phyloP scores from a whole-genome alignment of 2,888 invertebrate species.

The Incurvaria masculella region DNA sequence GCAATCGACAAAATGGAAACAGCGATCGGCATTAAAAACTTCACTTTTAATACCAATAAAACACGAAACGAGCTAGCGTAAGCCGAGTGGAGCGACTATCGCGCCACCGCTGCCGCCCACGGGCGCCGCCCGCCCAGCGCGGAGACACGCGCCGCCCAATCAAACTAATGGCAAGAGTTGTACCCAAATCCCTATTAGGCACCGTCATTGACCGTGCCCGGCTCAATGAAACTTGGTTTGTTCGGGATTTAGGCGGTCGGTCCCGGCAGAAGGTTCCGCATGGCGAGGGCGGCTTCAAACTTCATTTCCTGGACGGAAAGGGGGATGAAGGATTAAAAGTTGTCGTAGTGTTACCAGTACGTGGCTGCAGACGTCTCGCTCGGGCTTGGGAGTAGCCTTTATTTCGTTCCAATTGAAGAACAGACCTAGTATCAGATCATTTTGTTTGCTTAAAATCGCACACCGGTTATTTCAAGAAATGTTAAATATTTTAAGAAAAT shows the following conservation, averaged over 20 bases:
- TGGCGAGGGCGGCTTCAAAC: slow-evolving; percentile 28
- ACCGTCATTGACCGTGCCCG: slow-evolving; percentile 26
- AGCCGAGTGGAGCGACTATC: neutral
- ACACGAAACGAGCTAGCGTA: neutral
- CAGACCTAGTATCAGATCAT: no score
- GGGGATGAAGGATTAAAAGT: slow-evolving; percentile 50
- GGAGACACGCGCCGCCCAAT: slow-evolving; percentile 18
- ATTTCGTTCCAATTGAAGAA: no score
- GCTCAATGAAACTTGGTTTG: slow-evolving; percentile 25
- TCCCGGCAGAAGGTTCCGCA: slow-evolving; percentile 25
- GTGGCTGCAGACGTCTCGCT: slow-evolving; percentile 1
- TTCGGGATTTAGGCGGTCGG: slow-evolving; percentile 23
- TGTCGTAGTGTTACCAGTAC: slow-evolving; percentile 17
- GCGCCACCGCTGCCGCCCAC: no score
- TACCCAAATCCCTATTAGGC: slow-evolving; percentile 27
- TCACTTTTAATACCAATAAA: neutral
- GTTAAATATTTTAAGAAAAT: no score
- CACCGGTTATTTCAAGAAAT: no score
- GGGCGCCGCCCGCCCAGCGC: neutral
- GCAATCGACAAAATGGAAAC: neutral
- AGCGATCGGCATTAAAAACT: neutral
- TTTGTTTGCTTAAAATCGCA: no score
- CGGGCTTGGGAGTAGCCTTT: neutral
- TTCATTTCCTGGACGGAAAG: slow-evolving; percentile 40
- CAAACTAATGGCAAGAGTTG: slow-evolving; percentile 34